Evolutionary conservation across 2,113 vertebrate genomes (phyloP), one percentile per base, ranked within the genome.

Genomic region (Aythya baeri): DNA sequence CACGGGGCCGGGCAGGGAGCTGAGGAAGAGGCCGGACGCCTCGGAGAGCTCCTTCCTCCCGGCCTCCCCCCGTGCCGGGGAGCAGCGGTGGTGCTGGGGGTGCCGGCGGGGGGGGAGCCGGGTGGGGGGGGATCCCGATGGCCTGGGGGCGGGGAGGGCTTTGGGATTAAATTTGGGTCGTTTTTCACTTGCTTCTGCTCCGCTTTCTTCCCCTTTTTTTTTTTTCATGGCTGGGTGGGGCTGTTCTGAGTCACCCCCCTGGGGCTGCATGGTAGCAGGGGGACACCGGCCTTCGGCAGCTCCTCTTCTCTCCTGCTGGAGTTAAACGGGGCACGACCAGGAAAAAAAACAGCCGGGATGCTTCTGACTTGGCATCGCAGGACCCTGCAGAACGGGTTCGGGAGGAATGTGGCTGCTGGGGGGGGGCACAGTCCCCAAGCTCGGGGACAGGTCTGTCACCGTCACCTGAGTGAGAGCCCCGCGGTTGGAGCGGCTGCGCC

Each of bases 101-200:
- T 44, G 46, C 34, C 32, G 1, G 59, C 7, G 0, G 4, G 9
- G 62, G 46, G 9, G 4, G 9, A 17, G 52, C 13, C 22, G 62
- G 32, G 7, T 16, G 14, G 7, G 3, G 66, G 43, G 46, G 44
- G 43, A 34, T 79, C 25, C 57, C 1, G 0, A 59, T 46, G 66
- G 72, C 6, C 31, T 1, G 8, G 73, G 54, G 41, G 88, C 17
- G n/a, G 41, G 23, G 31, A 17, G 23, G 10, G 23, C 26, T 86
- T 88, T 78, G 70, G n/a, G 61, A 94, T 96, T 96, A 96, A 96
- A 96, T 15, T 36, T 36, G 61, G 61, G 81, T 87, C 20, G 2
- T 82, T 96, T 96, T 96, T 96, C 89, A 89, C 49, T 82, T 41
- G 61, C 62, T 92, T 87, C 70, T 82, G 89, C 43, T 89, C 63